Conservation (phyloP, 2,888 invertebrate species). For the Brachyptera putata region DNA sequence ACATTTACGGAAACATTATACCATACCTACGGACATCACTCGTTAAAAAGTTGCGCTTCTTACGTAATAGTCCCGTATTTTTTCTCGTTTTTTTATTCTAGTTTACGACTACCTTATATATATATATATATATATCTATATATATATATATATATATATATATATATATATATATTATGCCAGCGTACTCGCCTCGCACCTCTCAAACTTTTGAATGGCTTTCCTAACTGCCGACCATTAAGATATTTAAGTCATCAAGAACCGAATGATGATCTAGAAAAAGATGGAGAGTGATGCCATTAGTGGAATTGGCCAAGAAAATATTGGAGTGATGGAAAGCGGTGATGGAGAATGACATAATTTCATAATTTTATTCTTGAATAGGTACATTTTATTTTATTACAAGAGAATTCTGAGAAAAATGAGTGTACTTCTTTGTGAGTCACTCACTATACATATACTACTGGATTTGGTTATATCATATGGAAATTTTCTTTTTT, state of each 20-base stretch:
- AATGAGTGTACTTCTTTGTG: too few relatives aligned
- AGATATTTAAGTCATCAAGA: conserved; percentile 22
- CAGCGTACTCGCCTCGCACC: not conserved
- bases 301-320: too few relatives aligned
- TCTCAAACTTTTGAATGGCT: conserved; percentile 20
- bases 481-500: too few relatives aligned
- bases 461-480: too few relatives aligned
- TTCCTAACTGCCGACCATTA: conserved; percentile 25
- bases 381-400: too few relatives aligned
- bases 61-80: not conserved
- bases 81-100: not conserved
- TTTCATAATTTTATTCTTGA: too few relatives aligned
- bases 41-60: not conserved
- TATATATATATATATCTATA: not conserved
- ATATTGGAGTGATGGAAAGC: too few relatives aligned
- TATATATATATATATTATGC: not conserved
- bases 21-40: conserved; percentile 1
- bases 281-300: conserved; percentile 5
- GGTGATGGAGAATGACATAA: too few relatives aligned
- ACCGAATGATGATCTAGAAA: conserved; percentile 14
- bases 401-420: too few relatives aligned
- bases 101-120: not conserved
- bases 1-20: not conserved
- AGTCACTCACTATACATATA: too few relatives aligned
- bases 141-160: not conserved